Evolutionary conservation across 2,797 vertebrate genomes (phyloP), one percentile per base, ranked within the genome.

Genomic region (Petrocephalus sullivani): DNA sequence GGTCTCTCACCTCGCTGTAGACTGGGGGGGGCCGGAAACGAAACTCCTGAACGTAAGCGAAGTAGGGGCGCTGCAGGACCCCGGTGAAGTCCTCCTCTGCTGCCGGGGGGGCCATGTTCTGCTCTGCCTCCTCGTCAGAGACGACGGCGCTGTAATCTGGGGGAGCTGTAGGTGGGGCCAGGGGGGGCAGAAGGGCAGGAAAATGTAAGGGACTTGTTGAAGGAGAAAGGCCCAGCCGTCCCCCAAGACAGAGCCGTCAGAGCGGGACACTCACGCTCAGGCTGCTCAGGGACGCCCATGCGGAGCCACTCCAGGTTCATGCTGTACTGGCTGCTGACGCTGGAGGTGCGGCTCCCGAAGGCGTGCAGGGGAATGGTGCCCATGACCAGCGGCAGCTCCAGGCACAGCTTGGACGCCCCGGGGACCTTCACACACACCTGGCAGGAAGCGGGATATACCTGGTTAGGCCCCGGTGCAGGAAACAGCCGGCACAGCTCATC

Each of bases 401-500:
- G 92, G 60, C 95, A 97, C 89, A 99, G 93, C 91, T 98, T 99
- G 75, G 98, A 99, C 0, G 97, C 96, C 28, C 98, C 97, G 0
- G 98, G 98, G 90, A 99, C 97, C 49, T 98, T 97, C 16, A 99
- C 97, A 0, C 97, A 99, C 46, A 99, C 96, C 98, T 99, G 91
- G 0, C 23, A 6, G 49, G 41, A 51, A 51, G 2, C 12, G 1
- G 23, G 33, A 37, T 16, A 49, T 6, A 9, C 75, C 75, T 6
- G 0, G 37, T 78, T 78, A 78, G 75, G 75, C 14, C 33, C 16
- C 8, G 4, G n/a, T 84, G 21, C n/a, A 8, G 3, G 37, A 86
- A 64, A 60, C 10, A 8, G 54, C 57, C 2, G 21, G 58, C 19
- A 0, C 0, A 19, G 6, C 5, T 7, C 4, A 21, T 57, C 54